Evolutionary conservation across 2,797 vertebrate species (phyloP), one percentile per base, ranked within the genome.

Genomic region (Euphonia xanthogaster): DNA sequence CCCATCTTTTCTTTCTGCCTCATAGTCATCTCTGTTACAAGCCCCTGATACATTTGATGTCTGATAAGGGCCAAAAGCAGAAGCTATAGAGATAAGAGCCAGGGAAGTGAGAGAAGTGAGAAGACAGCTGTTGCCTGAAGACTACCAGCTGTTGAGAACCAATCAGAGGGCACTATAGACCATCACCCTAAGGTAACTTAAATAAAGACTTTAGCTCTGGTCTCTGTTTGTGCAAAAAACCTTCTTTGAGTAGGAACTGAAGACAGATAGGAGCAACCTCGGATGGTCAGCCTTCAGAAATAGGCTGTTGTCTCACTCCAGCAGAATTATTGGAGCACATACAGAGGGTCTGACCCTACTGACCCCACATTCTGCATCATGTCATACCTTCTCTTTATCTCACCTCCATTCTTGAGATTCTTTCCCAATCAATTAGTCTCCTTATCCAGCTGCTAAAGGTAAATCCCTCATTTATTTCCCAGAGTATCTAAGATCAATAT

Each of bases 21-120:
- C 62, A 65, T 66, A 74, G n/a, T 24, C 18, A 53, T 77, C 54
- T 86, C 66, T 88, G 17, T 60, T 72, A 88, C 44, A 93, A 78
- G 40, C 37, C 27, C 35, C 51, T 86, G 72, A 78, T 82, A 79
- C 17, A 24, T 90, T 71, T 90, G 77, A 63, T 82, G 73, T 44
- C 77, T 93, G 88, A 90, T 96, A 91, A 94, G 82, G 55, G 58
- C 75, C 77, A 74, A 96, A 95, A 96, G 94, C 92, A 96, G 97
- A 95, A 96, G 91, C 95, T 85, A 37, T 58, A 67, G 78, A 95
- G 96, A 96, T 91, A 94, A 94, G 79, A 95, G 47, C 24, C n/a
- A 75, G 37, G 47, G 51, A 91, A 66, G 74, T 76, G 87, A 86
- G 86, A 91, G 77, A 85, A 88, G 50, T 75, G 30, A 90, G 80